Percentiles rank a stretch among this genome's conserved stretches.
Conservation (phyloP, 2,888 invertebrate genomes). For the Drosophila borealis region DNA sequence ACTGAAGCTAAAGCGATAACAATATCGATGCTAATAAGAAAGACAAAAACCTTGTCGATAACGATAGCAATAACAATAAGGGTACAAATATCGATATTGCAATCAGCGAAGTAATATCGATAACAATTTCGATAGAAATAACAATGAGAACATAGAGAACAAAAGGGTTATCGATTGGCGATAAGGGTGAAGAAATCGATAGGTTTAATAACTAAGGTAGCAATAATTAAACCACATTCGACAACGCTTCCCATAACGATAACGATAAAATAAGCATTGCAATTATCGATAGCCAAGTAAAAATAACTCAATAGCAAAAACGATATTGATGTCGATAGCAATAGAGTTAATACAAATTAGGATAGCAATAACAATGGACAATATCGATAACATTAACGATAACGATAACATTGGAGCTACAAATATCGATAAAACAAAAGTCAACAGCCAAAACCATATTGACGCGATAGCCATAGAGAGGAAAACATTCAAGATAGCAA, state of each 20-base stretch:
- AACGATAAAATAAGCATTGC: not conserved
- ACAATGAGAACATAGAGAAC: not conserved
- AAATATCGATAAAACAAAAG: too few species aligned
- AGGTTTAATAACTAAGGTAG: too few species aligned
- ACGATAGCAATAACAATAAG: too few species aligned
- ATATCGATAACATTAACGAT: not conserved
- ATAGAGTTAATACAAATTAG: not conserved
- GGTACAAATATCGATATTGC: too few species aligned
- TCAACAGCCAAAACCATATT: too few species aligned
- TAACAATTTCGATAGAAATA: not conserved
- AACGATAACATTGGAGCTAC: not conserved
- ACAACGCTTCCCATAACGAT: not conserved
- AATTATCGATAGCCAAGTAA: not conserved
- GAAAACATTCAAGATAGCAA: not conserved
- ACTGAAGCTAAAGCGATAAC: too few species aligned
- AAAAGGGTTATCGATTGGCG: not conserved
- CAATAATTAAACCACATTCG: too few species aligned
- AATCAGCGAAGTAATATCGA: not conserved
- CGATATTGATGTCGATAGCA: not conserved
- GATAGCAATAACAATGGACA: not conserved
- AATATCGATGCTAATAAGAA: too few species aligned
- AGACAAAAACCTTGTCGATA: too few species aligned
- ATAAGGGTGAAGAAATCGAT: too few species aligned
- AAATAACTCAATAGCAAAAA: conserved; percentile 8
- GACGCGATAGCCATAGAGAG: too few species aligned